Evolutionary conservation across 1,140 invertebrate species (phyloP).

Genomic region (Eurosta solidaginis): DNA sequence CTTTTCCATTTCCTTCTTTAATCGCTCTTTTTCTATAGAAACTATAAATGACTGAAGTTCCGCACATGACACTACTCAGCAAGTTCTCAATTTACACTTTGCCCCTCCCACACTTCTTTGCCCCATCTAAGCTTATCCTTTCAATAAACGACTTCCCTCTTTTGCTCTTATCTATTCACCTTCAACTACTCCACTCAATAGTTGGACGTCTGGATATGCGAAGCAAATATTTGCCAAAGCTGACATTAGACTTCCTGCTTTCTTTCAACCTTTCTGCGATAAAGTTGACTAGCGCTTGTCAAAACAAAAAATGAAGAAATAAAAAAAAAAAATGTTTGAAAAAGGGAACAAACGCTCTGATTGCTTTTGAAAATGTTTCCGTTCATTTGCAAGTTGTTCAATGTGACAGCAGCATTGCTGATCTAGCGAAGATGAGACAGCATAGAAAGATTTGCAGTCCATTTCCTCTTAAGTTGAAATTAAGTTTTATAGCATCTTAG

Average conservation of each 20-base stretch:
- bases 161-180: neutral
- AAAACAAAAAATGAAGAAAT: too few species aligned
- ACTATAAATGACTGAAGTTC: neutral
- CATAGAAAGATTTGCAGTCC: neutral
- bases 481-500: neutral
- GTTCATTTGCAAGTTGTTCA: neutral
- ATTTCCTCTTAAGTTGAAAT: conserved; percentile 16
- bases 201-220: neutral
- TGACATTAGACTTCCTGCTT: conserved; percentile 23
- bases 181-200: neutral
- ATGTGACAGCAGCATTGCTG: neutral
- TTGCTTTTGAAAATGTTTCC: conserved; percentile 4
- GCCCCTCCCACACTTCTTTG: neutral
- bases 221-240: conserved; percentile 22
- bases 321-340: neutral
- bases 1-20: neutral
- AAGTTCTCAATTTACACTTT: neutral
- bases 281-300: too few species aligned
- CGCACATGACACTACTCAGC: conserved; percentile 5
- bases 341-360: neutral
- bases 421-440: neutral
- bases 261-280: neutral
- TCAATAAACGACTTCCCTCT: too few species aligned
- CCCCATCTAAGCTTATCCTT: neutral
- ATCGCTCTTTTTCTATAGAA: neutral